Evolutionary conservation across 2,888 invertebrate species (phyloP), one percentile per base, ranked within the genome.

Genomic region (Phortica okadai): DNA sequence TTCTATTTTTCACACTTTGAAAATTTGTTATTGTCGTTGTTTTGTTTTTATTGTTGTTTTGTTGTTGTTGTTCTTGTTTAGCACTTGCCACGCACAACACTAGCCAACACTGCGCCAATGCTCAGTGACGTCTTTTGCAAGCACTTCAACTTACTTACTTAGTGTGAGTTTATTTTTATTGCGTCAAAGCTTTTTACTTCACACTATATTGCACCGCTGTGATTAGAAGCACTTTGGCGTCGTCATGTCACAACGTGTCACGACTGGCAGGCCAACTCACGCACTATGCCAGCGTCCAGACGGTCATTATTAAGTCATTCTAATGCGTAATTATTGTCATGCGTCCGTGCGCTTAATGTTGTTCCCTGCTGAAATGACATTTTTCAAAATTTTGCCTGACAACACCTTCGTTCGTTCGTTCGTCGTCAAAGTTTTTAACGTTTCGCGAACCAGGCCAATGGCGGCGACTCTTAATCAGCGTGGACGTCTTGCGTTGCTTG

Each of bases 141-240:
- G 25, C 59, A 59, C 2, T 41, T 8, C 14, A 41, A 41, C 64
- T 25, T 54, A 54, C 6, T 70, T 59, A 44, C 54, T 70, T 70
- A 50, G 7, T 70, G 21, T 21, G 21, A 21, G 33, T 33, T 33
- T n/a, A 54, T 70, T 33, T 70, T 70, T 50, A 70, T 73, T 42
- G 59, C 25, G 21, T 16, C 50, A 59, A 21, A 42, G 25, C 62
- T 16, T 50, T 50, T 56, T 56, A 72, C 54, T 72, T 56, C 45
- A 41, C 58, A 77, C 78, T 79, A 88, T 88, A 85, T 88, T 87
- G 85, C 87, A 85, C 86, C 88, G 82, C 83, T 85, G 88, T 84
- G 88, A 88, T 85, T 87, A 87, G 81, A 80, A 86, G 88, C 87
- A 86, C 88, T 85, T 83, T 41, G 11, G 33, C 21, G 42, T 25